Evolutionary conservation across 2,797 vertebrate species (phyloP), one percentile per base, ranked within the genome.

Genomic region (Pangasius larnaudii): DNA sequence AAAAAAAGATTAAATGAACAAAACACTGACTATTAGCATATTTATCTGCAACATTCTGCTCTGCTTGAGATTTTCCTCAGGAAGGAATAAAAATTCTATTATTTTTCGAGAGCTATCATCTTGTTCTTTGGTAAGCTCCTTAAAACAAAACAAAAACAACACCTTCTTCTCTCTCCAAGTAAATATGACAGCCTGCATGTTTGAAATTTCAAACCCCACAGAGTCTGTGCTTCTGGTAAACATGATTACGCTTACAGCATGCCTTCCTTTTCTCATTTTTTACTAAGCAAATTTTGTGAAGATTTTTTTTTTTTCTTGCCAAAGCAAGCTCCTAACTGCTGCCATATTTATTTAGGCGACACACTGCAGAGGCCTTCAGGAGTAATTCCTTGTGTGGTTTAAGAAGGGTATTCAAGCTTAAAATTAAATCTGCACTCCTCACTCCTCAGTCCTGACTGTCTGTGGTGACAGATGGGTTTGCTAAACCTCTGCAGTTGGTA

Each of bases 111-210:
- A 53, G 46, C 71, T 77, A 33, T 88, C 58, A 46, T 65, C 58
- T 22, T 22, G 71, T 75, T 84, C 71, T 84, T 42, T 88, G 46
- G 33, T 78, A 84, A 51, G 69, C 86, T 87, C 42, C 59, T 87
- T 75, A 63, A 84, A 84, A 24, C 19, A 59, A 63, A 56, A 49
- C 36, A 75, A 58, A 39, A 18, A 82, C 51, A 85, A 80, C 24
- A 74, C 86, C n/a, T 81, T 87, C 56, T 67, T 79, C 63, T 82
- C 1, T 33, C 51, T 18, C 56, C 65, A 56, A 84, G 72, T 33
- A 78, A 77, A 75, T 58, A 56, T 53, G 33, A 84, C 53, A 42
- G 58, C 56, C 67, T 18, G 13, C n/a, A 30, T 49, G 67, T 74
- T 69, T 74, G 77, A 53, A 80, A 42, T 65, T 49, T 86, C 61